Conservation (phyloP, 2,113 vertebrate genomes). For the Herpailurus yagouaroundi region DNA sequence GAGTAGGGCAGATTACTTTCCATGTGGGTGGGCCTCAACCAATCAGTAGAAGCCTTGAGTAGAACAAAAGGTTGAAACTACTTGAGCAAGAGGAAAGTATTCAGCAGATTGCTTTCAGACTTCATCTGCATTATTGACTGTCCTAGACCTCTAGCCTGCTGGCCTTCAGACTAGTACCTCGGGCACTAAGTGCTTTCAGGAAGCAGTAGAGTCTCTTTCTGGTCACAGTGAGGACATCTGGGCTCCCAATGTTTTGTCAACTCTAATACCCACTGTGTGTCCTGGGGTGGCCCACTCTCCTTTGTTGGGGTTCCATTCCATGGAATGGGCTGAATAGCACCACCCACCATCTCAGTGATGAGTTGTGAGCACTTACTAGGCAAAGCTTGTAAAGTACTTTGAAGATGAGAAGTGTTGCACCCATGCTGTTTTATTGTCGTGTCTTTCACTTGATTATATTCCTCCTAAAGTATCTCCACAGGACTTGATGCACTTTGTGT, state of each 20-base stretch:
- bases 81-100: background rate
- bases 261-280: background rate
- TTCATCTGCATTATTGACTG: fast-evolving
- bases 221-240: background rate
- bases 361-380: background rate
- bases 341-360: background rate
- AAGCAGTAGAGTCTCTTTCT: background rate
- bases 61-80: background rate
- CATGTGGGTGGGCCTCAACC: background rate
- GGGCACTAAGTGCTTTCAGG: background rate
- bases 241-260: background rate
- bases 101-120: background rate
- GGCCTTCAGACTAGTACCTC: background rate
- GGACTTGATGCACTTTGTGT: conserved; percentile 3
- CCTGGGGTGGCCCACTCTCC: background rate
- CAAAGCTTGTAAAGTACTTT: background rate
- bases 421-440: background rate
- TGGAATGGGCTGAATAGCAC: background rate
- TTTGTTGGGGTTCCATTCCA: background rate
- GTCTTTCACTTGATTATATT: background rate
- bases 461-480: background rate
- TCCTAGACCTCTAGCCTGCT: background rate
- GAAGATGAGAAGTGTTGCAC: background rate
- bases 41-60: background rate
- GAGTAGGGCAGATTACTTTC: background rate